Evolutionary conservation across 1,140 invertebrate species (phyloP).

Genomic region (Brachionus plicatilis): DNA sequence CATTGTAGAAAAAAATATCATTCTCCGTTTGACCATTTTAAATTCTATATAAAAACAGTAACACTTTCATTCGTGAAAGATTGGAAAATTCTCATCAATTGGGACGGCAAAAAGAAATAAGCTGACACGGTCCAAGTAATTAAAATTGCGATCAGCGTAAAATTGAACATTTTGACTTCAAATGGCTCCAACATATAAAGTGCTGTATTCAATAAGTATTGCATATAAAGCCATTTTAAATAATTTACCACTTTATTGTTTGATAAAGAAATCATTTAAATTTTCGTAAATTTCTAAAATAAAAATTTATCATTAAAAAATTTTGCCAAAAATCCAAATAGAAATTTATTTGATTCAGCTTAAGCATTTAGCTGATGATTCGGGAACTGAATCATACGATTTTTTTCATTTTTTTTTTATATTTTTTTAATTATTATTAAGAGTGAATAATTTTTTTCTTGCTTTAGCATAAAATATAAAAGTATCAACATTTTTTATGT

Average conservation of each 20-base stretch:
- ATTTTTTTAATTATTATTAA: not conserved
- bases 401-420: not conserved
- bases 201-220: slow-evolving; percentile 38
- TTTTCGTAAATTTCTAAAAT: not conserved
- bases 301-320: not conserved
- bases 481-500: not conserved
- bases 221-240: slow-evolving; percentile 35
- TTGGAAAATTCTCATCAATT: slow-evolving; percentile 21
- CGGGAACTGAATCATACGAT: not conserved
- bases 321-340: not conserved
- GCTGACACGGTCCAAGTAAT: slow-evolving; percentile 9
- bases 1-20: not conserved
- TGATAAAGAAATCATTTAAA: not conserved
- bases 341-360: not conserved
- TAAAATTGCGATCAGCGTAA: not conserved
- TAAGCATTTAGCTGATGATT: not conserved
- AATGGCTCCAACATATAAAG: slow-evolving; percentile 40
- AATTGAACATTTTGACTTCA: slow-evolving; percentile 12
- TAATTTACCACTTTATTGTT: slow-evolving; percentile 35
- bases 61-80: slow-evolving; percentile 13
- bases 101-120: slow-evolving; percentile 36
- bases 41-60: slow-evolving; percentile 4
- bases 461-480: not conserved
- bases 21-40: not conserved
- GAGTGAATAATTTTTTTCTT: not conserved